A percentile compares a stretch with the other conserved stretches of the same genome.
phyloP scores from a whole-genome alignment of 2,113 vertebrate species.

The Ursus arctos region DNA sequence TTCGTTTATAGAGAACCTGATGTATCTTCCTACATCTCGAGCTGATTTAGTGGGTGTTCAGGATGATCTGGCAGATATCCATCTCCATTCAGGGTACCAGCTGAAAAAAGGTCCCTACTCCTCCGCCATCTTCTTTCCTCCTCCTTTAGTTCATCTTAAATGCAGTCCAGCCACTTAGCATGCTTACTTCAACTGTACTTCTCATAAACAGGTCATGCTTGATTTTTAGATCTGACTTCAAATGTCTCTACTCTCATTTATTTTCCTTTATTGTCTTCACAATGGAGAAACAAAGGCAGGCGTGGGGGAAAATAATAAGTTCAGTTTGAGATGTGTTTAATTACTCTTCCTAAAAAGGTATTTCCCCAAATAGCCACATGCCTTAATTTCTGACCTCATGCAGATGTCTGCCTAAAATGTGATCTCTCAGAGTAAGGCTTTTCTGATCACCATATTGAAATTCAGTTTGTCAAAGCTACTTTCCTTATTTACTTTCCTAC shows the following conservation, averaged over 20 bases:
- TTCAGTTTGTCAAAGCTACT: neutral
- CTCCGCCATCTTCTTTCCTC: too few relatives aligned
- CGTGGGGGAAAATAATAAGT: neutral
- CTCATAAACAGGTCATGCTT: neutral
- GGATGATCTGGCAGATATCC: too few relatives aligned
- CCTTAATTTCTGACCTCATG: neutral
- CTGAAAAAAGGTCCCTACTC: too few relatives aligned
- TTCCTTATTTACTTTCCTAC: neutral
- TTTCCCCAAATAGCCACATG: neutral
- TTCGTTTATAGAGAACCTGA: too few relatives aligned
- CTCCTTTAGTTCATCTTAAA: neutral
- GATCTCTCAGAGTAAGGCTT: neutral
- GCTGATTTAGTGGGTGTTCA: too few relatives aligned
- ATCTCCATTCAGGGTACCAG: too few relatives aligned
- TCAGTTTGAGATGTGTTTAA: neutral
- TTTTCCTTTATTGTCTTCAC: neutral
- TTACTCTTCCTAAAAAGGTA: neutral
- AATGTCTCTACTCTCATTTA: neutral
- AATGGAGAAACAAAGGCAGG: neutral
- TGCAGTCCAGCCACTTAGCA: too few relatives aligned
- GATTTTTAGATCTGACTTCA: neutral
- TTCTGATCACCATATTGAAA: neutral
- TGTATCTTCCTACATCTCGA: too few relatives aligned
- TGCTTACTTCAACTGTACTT: neutral
- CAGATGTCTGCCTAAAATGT: neutral